Evolutionary conservation across 2,888 invertebrate species (phyloP).

Genomic region (Steinernema scapterisci): DNA sequence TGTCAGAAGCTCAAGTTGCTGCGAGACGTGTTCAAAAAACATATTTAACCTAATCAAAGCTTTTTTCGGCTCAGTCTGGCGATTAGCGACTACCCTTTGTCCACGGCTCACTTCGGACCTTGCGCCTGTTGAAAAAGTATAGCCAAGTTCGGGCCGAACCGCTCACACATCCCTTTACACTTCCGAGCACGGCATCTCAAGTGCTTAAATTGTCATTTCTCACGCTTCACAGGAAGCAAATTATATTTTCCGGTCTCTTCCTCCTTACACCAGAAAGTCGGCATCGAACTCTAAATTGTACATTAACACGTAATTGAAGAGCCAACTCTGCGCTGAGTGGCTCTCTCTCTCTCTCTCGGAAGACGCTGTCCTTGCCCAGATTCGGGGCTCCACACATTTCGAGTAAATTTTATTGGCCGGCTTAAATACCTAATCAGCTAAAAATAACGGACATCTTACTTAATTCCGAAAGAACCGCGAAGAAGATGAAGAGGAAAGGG

Average conservation of each 20-base stretch:
- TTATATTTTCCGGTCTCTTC: conserved; percentile 5
- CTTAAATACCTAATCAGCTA: conserved; percentile 9
- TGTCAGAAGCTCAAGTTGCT: too few relatives aligned
- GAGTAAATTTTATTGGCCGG: background rate
- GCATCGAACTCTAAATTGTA: background rate
- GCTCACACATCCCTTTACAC: too few relatives aligned
- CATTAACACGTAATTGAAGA: conserved; percentile 13
- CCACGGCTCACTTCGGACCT: too few relatives aligned
- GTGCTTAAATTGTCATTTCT: background rate
- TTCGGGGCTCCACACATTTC: background rate
- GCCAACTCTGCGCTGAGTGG: background rate
- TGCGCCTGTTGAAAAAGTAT: too few relatives aligned
- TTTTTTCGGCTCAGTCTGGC: too few relatives aligned
- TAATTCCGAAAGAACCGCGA: background rate
- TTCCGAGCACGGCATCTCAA: background rate
- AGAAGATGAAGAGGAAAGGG: background rate
- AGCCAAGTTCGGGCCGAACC: too few relatives aligned
- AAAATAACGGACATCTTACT: conserved; percentile 6
- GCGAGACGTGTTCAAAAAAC: too few relatives aligned
- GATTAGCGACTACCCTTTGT: too few relatives aligned
- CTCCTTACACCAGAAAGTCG: background rate
- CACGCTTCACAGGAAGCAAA: conserved; percentile 8
- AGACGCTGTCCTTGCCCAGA: background rate
- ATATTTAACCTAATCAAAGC: too few relatives aligned
- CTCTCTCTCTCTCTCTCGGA: too few relatives aligned